Base-by-base conservation (phyloP, 2,113 vertebrate species). In the Chionomys nivalis region DNA sequence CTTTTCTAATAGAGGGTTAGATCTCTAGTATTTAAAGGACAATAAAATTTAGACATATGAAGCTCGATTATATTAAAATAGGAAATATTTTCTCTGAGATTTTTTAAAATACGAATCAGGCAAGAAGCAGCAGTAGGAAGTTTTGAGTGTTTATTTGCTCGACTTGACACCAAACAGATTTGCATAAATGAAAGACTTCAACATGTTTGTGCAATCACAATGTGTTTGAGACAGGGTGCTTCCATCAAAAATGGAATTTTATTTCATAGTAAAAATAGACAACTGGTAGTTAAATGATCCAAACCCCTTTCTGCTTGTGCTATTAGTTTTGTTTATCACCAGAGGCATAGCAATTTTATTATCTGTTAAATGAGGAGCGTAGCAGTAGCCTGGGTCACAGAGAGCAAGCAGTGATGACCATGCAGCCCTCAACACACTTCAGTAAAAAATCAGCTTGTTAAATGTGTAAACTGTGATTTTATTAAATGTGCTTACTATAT, bases 301-400 rank as follows among this genome's bases (percentile, higher is more conserved):
- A 91, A 52, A 65, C 17, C 81, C 23, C 77, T 94, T 95, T 94
- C 39, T 92, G 33, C 49, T 94, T 83, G 61, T 95, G 91, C 28
- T 75, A 93, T 91, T 95, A 79, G 23, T 96, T 97, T 96, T 95
- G 95, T 96, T 96, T 95, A 94, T 97, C 42, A 95, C 95, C 91
- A 39, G 55, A 96, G 82, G 86, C 90, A 61, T 49, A 95, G n/a
- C 77, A 70, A 79, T 96, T 93, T 90, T 94, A 96, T 89, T 92
- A 95, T 96, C 86, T 93, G 66, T 83, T 91, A 90, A 95, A 76
- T 87, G 95, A 93, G 44, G 68, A 94, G 21, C 87, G 55, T 63
- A 91, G 42, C 26, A 47, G 28, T 42, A 63, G 13, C 47, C 5
- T 94, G 49, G 70, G 33, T 31, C 78, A 66, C 14, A n/a, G 28